These are phyloP conservation scores for Euwallacea similis DNA, from an alignment of 1,140 invertebrate genomes.

Conservation along the genomic window DNA sequence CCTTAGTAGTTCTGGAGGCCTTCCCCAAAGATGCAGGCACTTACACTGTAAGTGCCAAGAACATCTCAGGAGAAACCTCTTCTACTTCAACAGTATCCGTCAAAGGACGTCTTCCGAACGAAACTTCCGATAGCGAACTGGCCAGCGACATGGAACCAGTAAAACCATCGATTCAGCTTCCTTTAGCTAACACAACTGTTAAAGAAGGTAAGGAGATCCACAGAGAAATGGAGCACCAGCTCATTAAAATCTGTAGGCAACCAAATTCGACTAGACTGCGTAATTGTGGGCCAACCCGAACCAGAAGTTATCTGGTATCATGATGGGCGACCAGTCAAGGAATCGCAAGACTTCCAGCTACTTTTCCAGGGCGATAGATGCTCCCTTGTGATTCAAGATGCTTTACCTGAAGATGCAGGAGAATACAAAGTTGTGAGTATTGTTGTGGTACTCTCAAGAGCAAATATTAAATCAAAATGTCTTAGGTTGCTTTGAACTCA, in stretches of 20 bases:
- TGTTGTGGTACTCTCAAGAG: background rate
- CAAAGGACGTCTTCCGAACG: conserved; percentile 68
- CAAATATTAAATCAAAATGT: background rate
- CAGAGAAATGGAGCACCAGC: background rate
- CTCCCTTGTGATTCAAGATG: conserved; percentile 75
- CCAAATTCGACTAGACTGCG: conserved; percentile 72
- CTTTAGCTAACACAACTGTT: conserved; percentile 69
- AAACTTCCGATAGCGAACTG: conserved; percentile 74
- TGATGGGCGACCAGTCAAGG: conserved; percentile 79
- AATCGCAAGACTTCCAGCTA: conserved; percentile 78
- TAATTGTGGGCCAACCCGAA: conserved; percentile 82
- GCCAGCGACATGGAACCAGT: conserved; percentile 71
- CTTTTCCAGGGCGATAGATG: conserved; percentile 81
- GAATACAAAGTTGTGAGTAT: conserved; percentile 69
- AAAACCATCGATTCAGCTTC: conserved; percentile 72
- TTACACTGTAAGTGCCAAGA: conserved; percentile 67
- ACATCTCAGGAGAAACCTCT: conserved; percentile 65
- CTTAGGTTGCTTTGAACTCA: conserved; percentile 70
- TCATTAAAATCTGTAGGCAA: conserved; percentile 51
- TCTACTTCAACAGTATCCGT: conserved; percentile 69
- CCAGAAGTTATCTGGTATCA: conserved; percentile 90
- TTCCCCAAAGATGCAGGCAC: conserved; percentile 72
- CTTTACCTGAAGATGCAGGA: conserved; percentile 74
- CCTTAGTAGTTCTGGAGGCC: conserved; percentile 68
- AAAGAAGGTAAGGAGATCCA: conserved; percentile 59